Evolutionary conservation across 2,797 vertebrate species (phyloP), one percentile per base, ranked within the genome.

Genomic region (Tachyglossus aculeatus): DNA sequence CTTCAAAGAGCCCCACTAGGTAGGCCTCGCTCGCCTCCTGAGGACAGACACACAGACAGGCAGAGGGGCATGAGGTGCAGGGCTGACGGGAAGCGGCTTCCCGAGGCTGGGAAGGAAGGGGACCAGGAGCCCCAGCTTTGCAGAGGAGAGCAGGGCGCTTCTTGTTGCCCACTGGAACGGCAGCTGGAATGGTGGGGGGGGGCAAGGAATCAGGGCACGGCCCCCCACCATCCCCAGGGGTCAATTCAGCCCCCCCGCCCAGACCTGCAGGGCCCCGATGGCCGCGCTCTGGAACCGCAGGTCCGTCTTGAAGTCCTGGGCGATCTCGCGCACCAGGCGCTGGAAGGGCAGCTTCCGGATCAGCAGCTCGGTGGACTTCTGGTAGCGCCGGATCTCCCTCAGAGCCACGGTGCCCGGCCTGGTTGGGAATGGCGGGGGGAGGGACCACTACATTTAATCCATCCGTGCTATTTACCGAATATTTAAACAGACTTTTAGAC

Each of bases 301-400:
- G 34, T 93, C 95, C 0, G 94, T 95, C 86, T 95, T 95, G 85
- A 95, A 95, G 78, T 94, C 94, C 87, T 95, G 94, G 11, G 94
- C 93, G 65, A 95, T 95, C 74, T 95, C 94, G 44, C 94, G 93
- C 78, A 96, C 96, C 89, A 96, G 88, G 3, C 95, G 95, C 91
- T 96, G 95, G 86, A 96, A 96, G 1, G 94, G 95, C 82, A 96
- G 88, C 67, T 96, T 96, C 27, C 94, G 95, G 66, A 96, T 96
- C 86, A 96, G 91, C 81, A 96, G 87, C 90, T 96, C 95, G 0
- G 95, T 96, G 4, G 96, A 96, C 81, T 96, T 96, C 91, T 96
- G 96, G 89, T 97, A 97, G 81, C 95, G 93, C 67, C 95, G 94
- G 87, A 96, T 96, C 90, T 96, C 95, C 55, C 95, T 92, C 83